Conservation (phyloP, 2,113 vertebrate species). For the Tetrao urogallus region DNA sequence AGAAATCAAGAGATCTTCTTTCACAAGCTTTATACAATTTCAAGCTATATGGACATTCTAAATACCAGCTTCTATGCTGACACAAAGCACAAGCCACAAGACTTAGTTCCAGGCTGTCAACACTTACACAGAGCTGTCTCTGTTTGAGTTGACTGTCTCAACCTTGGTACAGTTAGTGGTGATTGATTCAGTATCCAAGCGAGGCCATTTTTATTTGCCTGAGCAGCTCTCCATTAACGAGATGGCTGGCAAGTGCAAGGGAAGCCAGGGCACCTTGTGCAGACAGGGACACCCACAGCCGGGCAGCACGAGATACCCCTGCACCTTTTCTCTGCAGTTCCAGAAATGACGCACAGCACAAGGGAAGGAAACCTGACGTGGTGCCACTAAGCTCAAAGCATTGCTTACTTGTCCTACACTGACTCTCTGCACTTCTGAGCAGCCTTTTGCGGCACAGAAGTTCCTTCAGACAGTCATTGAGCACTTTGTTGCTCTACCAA, state of each 20-base stretch:
- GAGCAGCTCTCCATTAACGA: not conserved
- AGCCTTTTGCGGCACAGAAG: not conserved
- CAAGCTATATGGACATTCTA: not conserved
- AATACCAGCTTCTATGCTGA: not conserved
- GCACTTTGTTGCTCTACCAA: not conserved
- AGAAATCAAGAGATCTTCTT: not conserved
- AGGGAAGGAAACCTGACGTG: not conserved
- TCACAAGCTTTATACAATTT: not conserved
- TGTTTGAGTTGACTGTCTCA: not conserved
- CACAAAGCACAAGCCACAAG: not conserved
- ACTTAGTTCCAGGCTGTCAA: not conserved
- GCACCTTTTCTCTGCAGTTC: not conserved
- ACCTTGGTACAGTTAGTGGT: not conserved
- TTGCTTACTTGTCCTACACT: not conserved
- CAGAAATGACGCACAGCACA: not conserved
- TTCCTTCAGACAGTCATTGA: not conserved
- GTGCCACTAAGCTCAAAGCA: not conserved
- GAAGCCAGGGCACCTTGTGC: not conserved
- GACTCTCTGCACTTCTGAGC: not conserved
- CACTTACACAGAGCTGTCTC: not conserved
- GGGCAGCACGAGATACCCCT: not conserved
- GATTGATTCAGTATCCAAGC: not conserved
- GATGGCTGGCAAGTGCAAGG: fast-evolving
- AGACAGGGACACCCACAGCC: not conserved
- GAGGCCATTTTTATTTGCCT: not conserved